These are phyloP conservation scores for Poecile montanus DNA, from an alignment of 2,797 vertebrate species.

Conservation along the genomic window DNA sequence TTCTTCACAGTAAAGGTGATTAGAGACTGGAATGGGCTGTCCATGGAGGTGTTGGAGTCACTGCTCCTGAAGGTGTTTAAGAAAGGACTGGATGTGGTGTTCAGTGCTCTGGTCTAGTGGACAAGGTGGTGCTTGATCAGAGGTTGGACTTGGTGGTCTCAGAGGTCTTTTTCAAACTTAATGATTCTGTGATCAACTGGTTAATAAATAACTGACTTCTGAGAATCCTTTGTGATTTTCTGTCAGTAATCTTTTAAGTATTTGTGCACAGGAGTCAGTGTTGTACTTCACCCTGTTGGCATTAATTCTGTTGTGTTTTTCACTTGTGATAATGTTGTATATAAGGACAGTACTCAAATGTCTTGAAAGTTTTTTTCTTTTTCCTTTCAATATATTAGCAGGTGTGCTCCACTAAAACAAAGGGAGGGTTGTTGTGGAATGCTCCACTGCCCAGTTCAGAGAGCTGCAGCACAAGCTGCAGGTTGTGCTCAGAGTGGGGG, in stretches of 20 bases:
- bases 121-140: rapidly evolving
- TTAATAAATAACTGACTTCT: not conserved
- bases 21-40: not conserved
- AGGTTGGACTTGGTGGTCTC: not conserved
- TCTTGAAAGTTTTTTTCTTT: not conserved
- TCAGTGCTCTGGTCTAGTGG: not conserved
- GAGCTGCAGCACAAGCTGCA: not conserved
- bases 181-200: not conserved
- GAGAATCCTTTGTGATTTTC: not conserved
- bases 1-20: not conserved
- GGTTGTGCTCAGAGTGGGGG: not conserved
- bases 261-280: not conserved
- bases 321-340: not conserved
- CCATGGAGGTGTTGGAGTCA: not conserved
- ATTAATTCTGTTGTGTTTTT: not conserved
- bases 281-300: not conserved
- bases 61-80: not conserved
- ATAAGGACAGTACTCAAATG: not conserved
- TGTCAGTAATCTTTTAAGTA: not conserved
- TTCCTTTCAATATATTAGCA: not conserved
- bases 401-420: not conserved
- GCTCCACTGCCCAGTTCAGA: not conserved
- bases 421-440: not conserved
- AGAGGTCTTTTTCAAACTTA: not conserved
- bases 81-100: not conserved